Percentiles rank a stretch among this genome's conserved stretches.
These are phyloP conservation scores for Suricata suricatta DNA, from an alignment of 2,113 vertebrate species.

Conservation along the genomic window DNA sequence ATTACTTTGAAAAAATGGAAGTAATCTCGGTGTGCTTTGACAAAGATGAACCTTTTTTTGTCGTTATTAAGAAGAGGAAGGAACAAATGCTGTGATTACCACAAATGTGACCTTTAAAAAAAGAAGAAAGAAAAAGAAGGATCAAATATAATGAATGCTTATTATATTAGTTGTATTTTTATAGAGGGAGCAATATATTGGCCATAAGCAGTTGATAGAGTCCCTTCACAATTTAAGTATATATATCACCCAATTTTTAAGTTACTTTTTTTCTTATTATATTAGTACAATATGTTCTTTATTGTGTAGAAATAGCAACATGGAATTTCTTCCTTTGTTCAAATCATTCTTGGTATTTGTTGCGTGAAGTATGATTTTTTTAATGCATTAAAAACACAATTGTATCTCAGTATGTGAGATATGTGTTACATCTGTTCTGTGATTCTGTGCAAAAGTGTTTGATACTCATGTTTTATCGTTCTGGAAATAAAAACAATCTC, in stretches of 20 bases:
- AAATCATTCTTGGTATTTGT: not conserved
- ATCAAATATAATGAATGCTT: not conserved
- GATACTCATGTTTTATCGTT: not conserved
- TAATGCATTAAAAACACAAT: not conserved
- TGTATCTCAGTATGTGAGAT: not conserved
- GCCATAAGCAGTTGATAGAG: not conserved
- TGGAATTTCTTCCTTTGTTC: not conserved
- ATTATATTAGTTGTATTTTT: not conserved
- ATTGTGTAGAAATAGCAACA: not conserved
- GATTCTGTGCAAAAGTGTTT: not conserved
- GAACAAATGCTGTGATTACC: not conserved
- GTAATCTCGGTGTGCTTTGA: not conserved
- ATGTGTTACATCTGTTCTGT: not conserved
- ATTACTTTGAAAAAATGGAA: not conserved
- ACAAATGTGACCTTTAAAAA: not conserved
- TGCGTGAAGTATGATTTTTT: not conserved
- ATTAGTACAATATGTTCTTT: not conserved
- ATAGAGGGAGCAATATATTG: not conserved
- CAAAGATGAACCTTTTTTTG: not conserved
- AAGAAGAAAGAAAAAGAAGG: not conserved
- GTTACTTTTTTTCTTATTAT: not conserved
- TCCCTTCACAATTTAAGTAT: not conserved
- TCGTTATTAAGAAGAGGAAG: not conserved
- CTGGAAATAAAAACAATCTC: not conserved
- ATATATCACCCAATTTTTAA: not conserved